Conservation (phyloP, 1,140 invertebrate species). For the Bombus sibiricus region DNA sequence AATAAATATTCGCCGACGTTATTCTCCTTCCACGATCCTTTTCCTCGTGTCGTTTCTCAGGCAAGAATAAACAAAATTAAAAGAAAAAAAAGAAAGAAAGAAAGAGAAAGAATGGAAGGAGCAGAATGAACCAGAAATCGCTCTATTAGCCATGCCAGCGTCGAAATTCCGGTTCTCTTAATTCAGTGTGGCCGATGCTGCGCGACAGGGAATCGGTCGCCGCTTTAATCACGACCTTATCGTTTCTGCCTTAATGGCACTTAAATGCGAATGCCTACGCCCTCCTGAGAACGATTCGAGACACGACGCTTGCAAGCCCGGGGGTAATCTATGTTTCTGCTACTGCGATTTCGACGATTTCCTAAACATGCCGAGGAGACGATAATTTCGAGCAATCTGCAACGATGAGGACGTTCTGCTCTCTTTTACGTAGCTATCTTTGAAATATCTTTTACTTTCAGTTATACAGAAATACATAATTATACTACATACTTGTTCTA, state of each 20-base stretch:
- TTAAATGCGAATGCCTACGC: conserved; percentile 47
- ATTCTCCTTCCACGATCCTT: conserved; percentile 33
- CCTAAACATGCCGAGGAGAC: neutral
- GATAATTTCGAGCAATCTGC: neutral
- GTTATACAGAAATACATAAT: too few relatives aligned
- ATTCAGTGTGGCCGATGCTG: conserved; percentile 41
- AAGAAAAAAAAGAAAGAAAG: neutral
- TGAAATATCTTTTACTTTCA: neutral
- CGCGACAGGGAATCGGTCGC: conserved; percentile 41
- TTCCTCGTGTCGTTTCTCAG: conserved; percentile 13
- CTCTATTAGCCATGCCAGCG: conserved; percentile 60
- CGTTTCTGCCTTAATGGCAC: conserved; percentile 49
- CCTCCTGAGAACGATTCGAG: conserved; percentile 37
- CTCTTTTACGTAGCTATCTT: neutral
- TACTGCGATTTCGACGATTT: conserved; percentile 8
- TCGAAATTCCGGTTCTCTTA: conserved; percentile 52
- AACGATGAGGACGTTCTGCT: neutral
- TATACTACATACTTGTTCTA: too few relatives aligned
- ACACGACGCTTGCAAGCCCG: neutral
- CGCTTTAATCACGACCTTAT: conserved; percentile 61
- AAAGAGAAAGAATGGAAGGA: neutral
- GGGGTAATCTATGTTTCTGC: neutral
- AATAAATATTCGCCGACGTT: conserved; percentile 66
- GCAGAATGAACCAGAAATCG: conserved; percentile 54
- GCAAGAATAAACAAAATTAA: too few relatives aligned